Evolutionary conservation across 2,888 invertebrate species (phyloP).

Genomic region (Pecten maximus): DNA sequence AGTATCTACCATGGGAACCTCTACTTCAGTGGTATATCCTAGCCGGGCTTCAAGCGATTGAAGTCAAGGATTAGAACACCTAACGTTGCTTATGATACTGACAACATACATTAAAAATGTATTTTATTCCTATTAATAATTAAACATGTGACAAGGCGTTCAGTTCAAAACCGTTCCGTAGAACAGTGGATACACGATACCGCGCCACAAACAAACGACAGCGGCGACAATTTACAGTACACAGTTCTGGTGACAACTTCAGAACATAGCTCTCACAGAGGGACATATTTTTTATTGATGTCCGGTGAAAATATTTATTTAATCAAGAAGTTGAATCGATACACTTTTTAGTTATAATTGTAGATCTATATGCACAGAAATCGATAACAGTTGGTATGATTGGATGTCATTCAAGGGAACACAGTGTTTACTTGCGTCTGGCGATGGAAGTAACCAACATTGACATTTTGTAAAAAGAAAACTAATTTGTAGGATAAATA

Average conservation of each 20-base stretch:
- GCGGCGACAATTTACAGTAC: neutral
- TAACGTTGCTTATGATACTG: neutral
- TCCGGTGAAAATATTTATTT: neutral
- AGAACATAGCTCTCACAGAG: too few relatives aligned
- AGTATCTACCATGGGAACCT: neutral
- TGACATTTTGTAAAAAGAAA: neutral
- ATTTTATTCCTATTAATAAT: conserved; percentile 11
- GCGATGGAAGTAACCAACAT: neutral
- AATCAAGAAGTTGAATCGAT: neutral
- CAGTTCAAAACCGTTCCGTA: neutral
- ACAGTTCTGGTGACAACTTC: neutral
- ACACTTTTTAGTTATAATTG: neutral
- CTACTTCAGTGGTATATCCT: neutral
- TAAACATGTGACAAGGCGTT: conserved; percentile 13
- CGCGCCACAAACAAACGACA: neutral
- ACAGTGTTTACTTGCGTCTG: neutral
- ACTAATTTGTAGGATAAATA: neutral
- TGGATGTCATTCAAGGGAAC: neutral
- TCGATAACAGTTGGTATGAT: neutral
- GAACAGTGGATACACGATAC: neutral
- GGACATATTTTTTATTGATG: neutral
- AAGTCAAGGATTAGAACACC: neutral
- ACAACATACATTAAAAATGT: conserved; percentile 24
- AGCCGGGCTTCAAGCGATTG: neutral
- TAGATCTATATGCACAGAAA: neutral